Evolutionary conservation across 1,140 invertebrate genomes (phyloP).

Genomic region (Cecropterus lyciades): DNA sequence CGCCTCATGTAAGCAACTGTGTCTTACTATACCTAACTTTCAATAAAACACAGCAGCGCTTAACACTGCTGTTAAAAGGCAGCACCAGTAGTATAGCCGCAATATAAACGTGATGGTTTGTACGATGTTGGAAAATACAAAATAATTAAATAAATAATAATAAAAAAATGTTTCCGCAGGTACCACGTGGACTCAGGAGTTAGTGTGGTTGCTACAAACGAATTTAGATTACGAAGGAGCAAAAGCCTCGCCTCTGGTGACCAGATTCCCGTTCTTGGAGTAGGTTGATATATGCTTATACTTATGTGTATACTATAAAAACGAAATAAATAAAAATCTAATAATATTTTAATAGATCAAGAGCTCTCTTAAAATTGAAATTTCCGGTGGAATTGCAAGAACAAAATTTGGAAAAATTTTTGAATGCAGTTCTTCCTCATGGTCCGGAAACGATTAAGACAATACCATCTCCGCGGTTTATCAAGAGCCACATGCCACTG

Average conservation of each 20-base stretch:
- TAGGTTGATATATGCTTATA: constrained; percentile 39
- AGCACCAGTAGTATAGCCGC: no score
- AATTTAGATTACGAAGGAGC: constrained; percentile 84
- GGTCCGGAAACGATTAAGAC: neutral
- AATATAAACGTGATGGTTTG: no score
- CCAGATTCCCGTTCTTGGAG: constrained; percentile 51
- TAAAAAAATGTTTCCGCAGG: constrained; percentile 79
- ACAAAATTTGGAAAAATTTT: neutral
- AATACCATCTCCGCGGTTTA: constrained; percentile 84
- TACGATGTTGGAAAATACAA: no score
- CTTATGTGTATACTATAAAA: neutral
- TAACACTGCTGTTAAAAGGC: no score
- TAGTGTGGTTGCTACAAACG: constrained; percentile 85
- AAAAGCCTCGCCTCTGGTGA: constrained; percentile 41
- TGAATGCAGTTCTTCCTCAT: neutral
- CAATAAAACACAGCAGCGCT: no score
- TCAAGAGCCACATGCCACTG: constrained; percentile 90
- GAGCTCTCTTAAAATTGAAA: neutral
- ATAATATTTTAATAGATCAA: neutral
- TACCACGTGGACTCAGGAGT: constrained; percentile 87
- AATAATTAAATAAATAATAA: no score
- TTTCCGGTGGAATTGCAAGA: constrained; percentile 10
- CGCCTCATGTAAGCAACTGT: no score
- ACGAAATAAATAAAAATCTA: neutral
- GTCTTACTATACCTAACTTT: no score